Evolutionary conservation across 2,113 vertebrate genomes (phyloP).

Genomic region (Phalacrocorax carbo): DNA sequence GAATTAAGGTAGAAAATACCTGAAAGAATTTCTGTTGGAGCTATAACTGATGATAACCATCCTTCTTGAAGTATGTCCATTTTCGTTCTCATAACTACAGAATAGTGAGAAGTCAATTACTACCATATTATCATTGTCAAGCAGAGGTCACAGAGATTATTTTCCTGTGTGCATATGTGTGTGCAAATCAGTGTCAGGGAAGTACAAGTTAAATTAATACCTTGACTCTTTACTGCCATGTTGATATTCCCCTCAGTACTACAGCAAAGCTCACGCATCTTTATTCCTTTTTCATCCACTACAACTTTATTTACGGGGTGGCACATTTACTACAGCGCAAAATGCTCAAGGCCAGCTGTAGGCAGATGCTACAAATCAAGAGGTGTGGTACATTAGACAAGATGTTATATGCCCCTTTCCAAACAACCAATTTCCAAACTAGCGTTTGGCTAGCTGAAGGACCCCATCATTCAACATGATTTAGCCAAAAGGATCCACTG

Average conservation of each 20-base stretch:
- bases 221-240: background rate
- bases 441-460: background rate
- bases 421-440: background rate
- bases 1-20: constrained; percentile 32
- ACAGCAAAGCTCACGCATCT: background rate
- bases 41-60: background rate
- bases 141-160: background rate
- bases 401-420: background rate
- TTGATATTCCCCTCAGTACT: background rate
- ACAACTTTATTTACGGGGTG: background rate
- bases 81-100: background rate
- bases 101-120: background rate
- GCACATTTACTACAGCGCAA: background rate
- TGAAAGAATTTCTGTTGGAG: constrained; percentile 20
- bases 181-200: background rate
- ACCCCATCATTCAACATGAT: background rate
- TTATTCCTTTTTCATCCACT: background rate
- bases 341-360: background rate
- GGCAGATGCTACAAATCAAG: background rate
- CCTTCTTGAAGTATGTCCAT: background rate
- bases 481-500: background rate
- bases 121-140: background rate
- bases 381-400: background rate
- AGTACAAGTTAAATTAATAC: background rate
- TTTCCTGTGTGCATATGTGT: background rate